Evolutionary conservation across 2,888 invertebrate genomes (phyloP).

Genomic region (Eupelmus urozonus): DNA sequence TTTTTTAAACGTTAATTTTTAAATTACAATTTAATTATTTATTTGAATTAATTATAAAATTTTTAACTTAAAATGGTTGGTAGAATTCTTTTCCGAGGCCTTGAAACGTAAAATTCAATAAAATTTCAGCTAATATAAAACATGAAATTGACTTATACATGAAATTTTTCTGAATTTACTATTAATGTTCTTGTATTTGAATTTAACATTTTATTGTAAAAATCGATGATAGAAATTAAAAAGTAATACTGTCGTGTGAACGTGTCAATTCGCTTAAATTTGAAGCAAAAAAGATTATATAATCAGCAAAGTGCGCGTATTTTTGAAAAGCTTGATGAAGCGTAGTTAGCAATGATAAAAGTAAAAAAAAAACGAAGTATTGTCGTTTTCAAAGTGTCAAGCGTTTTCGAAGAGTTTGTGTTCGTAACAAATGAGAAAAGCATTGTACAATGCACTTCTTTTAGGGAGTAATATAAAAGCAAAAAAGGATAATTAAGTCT

Average conservation of each 20-base stretch:
- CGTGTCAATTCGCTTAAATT: slow-evolving; percentile 54
- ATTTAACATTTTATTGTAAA: slow-evolving; percentile 5
- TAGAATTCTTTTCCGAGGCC: slow-evolving; percentile 6
- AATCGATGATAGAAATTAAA: slow-evolving; percentile 12
- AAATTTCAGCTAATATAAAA: slow-evolving; percentile 24
- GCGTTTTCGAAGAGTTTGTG: slow-evolving; percentile 36
- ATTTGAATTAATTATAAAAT: too few relatives aligned
- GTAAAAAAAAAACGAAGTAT: slow-evolving; percentile 34
- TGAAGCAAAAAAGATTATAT: slow-evolving; percentile 32
- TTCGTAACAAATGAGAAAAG: slow-evolving; percentile 28
- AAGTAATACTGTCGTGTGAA: slow-evolving; percentile 36
- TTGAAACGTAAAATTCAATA: slow-evolving; percentile 27
- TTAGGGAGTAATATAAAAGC: not conserved
- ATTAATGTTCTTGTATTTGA: slow-evolving; percentile 55
- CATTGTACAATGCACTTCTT: slow-evolving; percentile 15
- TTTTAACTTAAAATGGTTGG: too few relatives aligned
- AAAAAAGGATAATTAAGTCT: slow-evolving; percentile 16
- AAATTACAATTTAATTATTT: not conserved
- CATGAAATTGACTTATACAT: slow-evolving; percentile 24
- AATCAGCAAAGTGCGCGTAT: slow-evolving; percentile 51
- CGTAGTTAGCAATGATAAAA: slow-evolving; percentile 18
- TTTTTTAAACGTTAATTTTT: not conserved
- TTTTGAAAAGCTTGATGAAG: slow-evolving; percentile 54
- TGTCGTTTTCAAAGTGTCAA: slow-evolving; percentile 38
- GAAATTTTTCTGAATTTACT: slow-evolving; percentile 51